Base-by-base conservation (phyloP, 53 echinoderm and acorn worm genomes). In the Actinopyga echinites region DNA sequence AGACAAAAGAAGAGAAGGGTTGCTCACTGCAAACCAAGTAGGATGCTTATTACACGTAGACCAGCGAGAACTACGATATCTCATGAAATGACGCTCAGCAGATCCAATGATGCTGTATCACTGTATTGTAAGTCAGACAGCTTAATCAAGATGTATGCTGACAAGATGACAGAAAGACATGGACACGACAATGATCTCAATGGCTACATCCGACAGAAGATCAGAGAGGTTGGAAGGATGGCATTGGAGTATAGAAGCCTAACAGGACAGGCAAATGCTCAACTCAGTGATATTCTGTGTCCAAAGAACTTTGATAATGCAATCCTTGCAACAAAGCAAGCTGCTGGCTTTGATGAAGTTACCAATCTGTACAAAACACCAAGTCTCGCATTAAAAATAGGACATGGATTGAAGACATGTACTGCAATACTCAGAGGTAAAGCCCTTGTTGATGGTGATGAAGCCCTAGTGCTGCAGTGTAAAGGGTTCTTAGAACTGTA, bases 351-450 rank as follows among this genome's bases (percentile, higher is more conserved):
- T 74, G 59, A 83, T 77, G 65, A 5, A 26, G 74, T 75, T 31
- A 75, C 80, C 20, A 69, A 77, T 21, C 35, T 83, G 12, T 90
- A 83, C 49, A 65, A 29, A n/a, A 86, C 73, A 2, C 86, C 86
- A 62, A 86, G 86, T 62, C 57, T 90, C 0, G 90, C 90, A 23
- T 42, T 86, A 36, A 90, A 90, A 83, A 65, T 90, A 30, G 90
- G 90, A 5, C 86, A 90, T 61, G 83, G 78, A 31, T 24, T 86
- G 7, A 86, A 82, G 28, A 86, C 60, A 64, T 83, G 86, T 25
- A 28, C 31, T 19, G 85, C 85, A 81, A 83, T 91, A 29, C 74
- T 91, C 20, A 53, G 60, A 62, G 88, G 91, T 28, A 83, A 92
- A 66, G 86, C 78, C 28, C 83, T 92, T n/a, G 74, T 82, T 75